phyloP scores from a whole-genome alignment of 2,888 invertebrate species.

The Yponomeuta plumbellus region DNA sequence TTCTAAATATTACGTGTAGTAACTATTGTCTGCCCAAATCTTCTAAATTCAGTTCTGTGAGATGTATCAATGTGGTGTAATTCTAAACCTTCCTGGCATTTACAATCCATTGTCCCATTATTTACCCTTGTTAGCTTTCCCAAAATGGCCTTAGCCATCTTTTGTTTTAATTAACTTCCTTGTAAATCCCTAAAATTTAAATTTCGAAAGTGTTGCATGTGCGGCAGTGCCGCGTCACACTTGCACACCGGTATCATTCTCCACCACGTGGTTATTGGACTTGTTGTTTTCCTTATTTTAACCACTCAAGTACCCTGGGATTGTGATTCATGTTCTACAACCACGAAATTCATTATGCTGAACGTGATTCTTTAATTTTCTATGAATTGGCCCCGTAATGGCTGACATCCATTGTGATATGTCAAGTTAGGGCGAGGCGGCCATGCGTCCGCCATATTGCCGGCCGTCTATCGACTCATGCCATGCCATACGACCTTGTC shows the following conservation, averaged over 20 bases:
- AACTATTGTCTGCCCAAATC: slow-evolving; percentile 13
- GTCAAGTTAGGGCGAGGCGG: slow-evolving; percentile 76
- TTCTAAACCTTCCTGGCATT: slow-evolving; percentile 18
- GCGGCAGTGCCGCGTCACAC: slow-evolving; percentile 76
- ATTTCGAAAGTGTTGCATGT: slow-evolving; percentile 30
- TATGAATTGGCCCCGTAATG: slow-evolving; percentile 37
- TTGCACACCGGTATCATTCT: slow-evolving; percentile 53
- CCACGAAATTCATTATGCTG: slow-evolving; percentile 6
- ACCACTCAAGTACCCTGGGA: background rate
- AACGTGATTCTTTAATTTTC: slow-evolving; percentile 1
- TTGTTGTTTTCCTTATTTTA: slow-evolving; percentile 38
- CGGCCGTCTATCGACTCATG: slow-evolving; percentile 49
- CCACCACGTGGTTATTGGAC: slow-evolving; percentile 67
- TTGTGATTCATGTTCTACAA: slow-evolving; percentile 1
- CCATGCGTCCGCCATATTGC: slow-evolving; percentile 76
- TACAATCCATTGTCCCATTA: background rate
- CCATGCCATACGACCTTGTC: slow-evolving; percentile 71
- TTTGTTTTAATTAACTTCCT: slow-evolving; percentile 7
- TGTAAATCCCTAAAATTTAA: background rate
- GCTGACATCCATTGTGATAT: slow-evolving; percentile 70
- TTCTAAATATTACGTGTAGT: slow-evolving; percentile 19
- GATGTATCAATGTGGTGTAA: slow-evolving; percentile 26
- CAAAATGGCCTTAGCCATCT: background rate
- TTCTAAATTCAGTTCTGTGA: slow-evolving; percentile 20
- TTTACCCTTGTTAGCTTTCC: background rate